Evolutionary conservation across 2,113 vertebrate species (phyloP).

Genomic region (Syngnathoides biaculeatus): DNA sequence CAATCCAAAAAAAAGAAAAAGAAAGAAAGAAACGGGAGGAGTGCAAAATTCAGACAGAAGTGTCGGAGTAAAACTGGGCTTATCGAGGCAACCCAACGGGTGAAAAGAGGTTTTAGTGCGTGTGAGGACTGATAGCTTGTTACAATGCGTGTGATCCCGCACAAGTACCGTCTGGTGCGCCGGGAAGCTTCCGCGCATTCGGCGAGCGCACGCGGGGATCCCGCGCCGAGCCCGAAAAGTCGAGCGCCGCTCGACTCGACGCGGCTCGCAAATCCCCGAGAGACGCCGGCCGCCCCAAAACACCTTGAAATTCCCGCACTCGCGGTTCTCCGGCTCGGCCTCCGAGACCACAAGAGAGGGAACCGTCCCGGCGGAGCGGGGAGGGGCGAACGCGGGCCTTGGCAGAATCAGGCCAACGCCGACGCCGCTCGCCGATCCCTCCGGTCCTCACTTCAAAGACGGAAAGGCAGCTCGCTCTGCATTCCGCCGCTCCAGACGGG

Average conservation of each 20-base stretch:
- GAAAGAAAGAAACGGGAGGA: neutral
- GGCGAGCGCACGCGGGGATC: slow-evolving; percentile 24
- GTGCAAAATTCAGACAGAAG: slow-evolving; percentile 22
- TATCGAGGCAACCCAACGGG: slow-evolving; percentile 13
- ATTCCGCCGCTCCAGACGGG: slow-evolving; percentile 70
- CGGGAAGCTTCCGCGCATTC: slow-evolving; percentile 18
- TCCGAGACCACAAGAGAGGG: slow-evolving; percentile 44
- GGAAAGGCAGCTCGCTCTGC: slow-evolving; percentile 63
- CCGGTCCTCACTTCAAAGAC: slow-evolving; percentile 68
- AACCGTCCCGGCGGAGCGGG: slow-evolving; percentile 32
- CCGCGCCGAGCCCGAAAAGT: slow-evolving; percentile 25
- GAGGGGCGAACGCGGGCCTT: slow-evolving; percentile 20
- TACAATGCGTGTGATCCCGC: slow-evolving; percentile 8
- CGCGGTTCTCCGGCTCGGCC: slow-evolving; percentile 52
- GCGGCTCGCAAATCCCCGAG: no score
- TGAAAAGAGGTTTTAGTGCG: slow-evolving; percentile 25
- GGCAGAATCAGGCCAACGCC: slow-evolving; percentile 71
- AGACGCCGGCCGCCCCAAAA: no score
- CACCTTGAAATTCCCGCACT: slow-evolving; percentile 45
- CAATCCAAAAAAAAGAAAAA: neutral
- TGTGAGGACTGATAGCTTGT: slow-evolving; percentile 30
- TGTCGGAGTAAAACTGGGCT: slow-evolving; percentile 22
- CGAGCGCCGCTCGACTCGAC: slow-evolving; percentile 12
- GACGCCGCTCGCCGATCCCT: slow-evolving; percentile 67
- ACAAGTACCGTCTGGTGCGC: slow-evolving; percentile 11